These are phyloP conservation scores for Ypsolopha scabrella DNA, from an alignment of 2,888 invertebrate species.

Conservation along the genomic window DNA sequence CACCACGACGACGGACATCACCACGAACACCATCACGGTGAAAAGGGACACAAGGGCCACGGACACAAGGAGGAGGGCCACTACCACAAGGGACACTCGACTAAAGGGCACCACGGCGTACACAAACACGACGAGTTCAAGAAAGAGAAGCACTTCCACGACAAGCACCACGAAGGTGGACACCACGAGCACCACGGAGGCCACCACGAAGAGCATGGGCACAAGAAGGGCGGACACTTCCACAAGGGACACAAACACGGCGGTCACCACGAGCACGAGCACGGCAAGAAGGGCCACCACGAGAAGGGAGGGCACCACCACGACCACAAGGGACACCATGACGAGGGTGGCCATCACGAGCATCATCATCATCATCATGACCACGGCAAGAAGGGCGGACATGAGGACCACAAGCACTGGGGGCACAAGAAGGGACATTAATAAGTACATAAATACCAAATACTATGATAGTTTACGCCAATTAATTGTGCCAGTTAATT, in stretches of 20 bases:
- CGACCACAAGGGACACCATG: conserved; percentile 84
- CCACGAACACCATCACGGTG: conserved; percentile 74
- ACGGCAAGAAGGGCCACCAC: conserved; percentile 85
- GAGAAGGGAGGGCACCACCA: conserved; percentile 86
- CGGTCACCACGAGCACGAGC: conserved; percentile 81
- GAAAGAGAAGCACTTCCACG: conserved; percentile 89
- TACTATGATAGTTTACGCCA: conserved; percentile 23
- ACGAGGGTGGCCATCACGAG: conserved; percentile 81
- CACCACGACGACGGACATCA: conserved; percentile 76
- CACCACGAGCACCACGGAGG: conserved; percentile 85
- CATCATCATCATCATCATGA: conserved; percentile 82
- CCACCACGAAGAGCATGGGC: conserved; percentile 81
- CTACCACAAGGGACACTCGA: conserved; percentile 87
- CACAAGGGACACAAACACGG: conserved; percentile 85
- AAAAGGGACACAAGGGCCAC: conserved; percentile 74
- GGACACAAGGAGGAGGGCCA: conserved; percentile 72
- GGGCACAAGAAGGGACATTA: conserved; percentile 72
- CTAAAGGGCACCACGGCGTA: conserved; percentile 87
- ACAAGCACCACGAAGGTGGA: conserved; percentile 83
- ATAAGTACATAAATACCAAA: conserved; percentile 17
- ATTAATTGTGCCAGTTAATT: conserved; percentile 31
- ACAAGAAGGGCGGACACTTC: conserved; percentile 84
- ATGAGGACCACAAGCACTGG: conserved; percentile 86
- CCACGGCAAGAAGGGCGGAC: conserved; percentile 84
- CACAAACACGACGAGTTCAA: conserved; percentile 89